A percentile compares a stretch with the other conserved stretches of the same genome.
Conservation (phyloP, 2,113 vertebrate species). For the Alethe castanea region DNA sequence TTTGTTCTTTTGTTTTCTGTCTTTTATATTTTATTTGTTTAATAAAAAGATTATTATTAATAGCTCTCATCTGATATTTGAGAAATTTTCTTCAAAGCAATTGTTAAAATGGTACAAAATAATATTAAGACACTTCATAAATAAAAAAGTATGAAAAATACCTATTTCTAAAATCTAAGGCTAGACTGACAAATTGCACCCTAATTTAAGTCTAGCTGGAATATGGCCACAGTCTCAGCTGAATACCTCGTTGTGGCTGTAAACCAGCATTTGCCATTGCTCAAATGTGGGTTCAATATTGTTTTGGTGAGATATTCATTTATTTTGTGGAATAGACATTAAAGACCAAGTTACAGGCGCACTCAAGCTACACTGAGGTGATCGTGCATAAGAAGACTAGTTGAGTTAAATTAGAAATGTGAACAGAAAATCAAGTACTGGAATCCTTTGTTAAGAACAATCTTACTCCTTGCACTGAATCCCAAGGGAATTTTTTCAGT, state of each 20-base stretch:
- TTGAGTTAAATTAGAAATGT: neutral
- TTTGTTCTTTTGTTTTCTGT: neutral
- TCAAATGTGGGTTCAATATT: neutral
- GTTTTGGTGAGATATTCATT: accelerated
- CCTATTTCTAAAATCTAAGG: neutral
- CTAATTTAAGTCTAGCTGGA: neutral
- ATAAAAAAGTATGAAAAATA: neutral
- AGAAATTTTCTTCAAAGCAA: neutral
- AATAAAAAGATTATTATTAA: neutral
- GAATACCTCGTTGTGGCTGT: neutral
- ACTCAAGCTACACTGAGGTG: neutral
- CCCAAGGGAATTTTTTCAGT: neutral
- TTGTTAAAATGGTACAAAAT: neutral
- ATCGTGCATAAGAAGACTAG: neutral
- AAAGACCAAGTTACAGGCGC: neutral
- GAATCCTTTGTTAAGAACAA: neutral
- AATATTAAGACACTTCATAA: neutral
- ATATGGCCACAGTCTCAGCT: neutral
- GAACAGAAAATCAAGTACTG: neutral
- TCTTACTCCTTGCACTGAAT: neutral
- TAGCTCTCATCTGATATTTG: neutral
- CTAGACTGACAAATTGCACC: neutral
- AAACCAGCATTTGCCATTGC: neutral
- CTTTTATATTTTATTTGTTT: neutral
- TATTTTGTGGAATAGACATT: neutral